Evolutionary conservation across 2,797 vertebrate genomes (phyloP), one percentile per base, ranked within the genome.

Genomic region (Hirundo rustica): DNA sequence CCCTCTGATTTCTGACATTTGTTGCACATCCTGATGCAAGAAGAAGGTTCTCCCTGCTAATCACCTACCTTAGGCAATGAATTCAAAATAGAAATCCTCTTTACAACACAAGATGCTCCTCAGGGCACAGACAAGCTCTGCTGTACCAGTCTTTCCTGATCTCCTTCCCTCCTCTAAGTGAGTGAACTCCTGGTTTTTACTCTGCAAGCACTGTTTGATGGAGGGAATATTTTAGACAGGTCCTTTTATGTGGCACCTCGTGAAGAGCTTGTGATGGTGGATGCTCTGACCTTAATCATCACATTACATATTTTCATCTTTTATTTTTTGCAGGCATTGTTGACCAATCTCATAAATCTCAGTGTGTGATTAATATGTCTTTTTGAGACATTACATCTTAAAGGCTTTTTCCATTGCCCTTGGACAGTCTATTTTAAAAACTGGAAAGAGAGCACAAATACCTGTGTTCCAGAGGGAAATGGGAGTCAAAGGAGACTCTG

Each of bases 21-120:
- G 85, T 96, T 94, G 93, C 62, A 27, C 83, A 36, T 83, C 83
- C 77, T 97, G 97, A 97, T 96, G 94, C 87, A 96, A 94, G 85
- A 92, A 94, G 96, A 95, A 96, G 95, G 94, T 93, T 97, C 85
- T 93, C 94, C 84, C 62, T 94, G 95, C 88, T 97, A 97, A 97
- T 96, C 67, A 54, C 88, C 62, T 60, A 89, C 96, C 87, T 85
- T 26, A 71, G 80, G 93, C 96, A 51, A 61, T 47, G 60, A 79
- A 79, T 93, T 90, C 53, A 78, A 91, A 96, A 86, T 3, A 85
- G 60, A 65, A 94, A 70, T 90, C 45, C 76, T 95, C 80, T 84
- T 81, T 92, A 48, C 53, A 86, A 45, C 14, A 3, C 40, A 72
- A 85, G 82, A 44, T 20, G 42, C 93, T 75, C 82, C 89, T 79